These are phyloP conservation scores for Aurelia coerulea DNA, from an alignment of 30 jellyfish, hydroid and myxozoan species.

Conservation along the genomic window DNA sequence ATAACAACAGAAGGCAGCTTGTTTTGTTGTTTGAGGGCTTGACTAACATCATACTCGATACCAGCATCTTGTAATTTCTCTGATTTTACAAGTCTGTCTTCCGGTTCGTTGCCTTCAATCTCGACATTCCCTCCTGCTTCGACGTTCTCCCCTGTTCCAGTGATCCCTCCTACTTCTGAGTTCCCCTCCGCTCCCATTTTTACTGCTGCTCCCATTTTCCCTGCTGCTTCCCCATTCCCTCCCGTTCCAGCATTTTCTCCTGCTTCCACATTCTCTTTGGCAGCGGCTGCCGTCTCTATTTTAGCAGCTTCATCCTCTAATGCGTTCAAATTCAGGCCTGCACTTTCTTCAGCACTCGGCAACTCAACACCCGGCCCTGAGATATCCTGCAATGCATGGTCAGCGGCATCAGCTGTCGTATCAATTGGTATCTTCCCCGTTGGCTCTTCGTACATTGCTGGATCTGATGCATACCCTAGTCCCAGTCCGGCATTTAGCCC, in stretches of 20 bases:
- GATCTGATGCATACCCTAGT: slow-evolving; percentile 7
- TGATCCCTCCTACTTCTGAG: too few relatives aligned
- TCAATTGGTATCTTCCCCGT: slow-evolving; percentile 18
- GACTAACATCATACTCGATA: too few relatives aligned
- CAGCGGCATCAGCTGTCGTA: slow-evolving; percentile 17
- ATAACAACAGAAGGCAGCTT: slow-evolving; percentile 15
- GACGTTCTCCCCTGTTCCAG: too few relatives aligned
- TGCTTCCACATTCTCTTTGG: background rate
- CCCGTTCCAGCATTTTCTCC: background rate
- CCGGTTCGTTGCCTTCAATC: too few relatives aligned
- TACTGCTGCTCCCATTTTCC: too few relatives aligned
- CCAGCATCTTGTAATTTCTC: too few relatives aligned
- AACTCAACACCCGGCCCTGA: slow-evolving; percentile 1
- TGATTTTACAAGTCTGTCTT: too few relatives aligned
- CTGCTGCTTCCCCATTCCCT: too few relatives aligned
- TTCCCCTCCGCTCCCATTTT: too few relatives aligned
- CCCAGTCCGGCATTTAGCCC: slow-evolving; percentile 60
- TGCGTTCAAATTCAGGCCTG: background rate
- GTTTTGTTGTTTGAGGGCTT: background rate
- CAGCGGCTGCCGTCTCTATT: background rate
- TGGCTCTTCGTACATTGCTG: slow-evolving; percentile 40
- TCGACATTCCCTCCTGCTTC: too few relatives aligned
- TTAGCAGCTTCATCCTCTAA: slow-evolving; percentile 21
- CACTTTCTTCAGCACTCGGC: background rate
- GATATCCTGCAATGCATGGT: background rate